These are phyloP conservation scores for Atta cephalotes DNA, from an alignment of 1,140 invertebrate genomes.

Conservation along the genomic window DNA sequence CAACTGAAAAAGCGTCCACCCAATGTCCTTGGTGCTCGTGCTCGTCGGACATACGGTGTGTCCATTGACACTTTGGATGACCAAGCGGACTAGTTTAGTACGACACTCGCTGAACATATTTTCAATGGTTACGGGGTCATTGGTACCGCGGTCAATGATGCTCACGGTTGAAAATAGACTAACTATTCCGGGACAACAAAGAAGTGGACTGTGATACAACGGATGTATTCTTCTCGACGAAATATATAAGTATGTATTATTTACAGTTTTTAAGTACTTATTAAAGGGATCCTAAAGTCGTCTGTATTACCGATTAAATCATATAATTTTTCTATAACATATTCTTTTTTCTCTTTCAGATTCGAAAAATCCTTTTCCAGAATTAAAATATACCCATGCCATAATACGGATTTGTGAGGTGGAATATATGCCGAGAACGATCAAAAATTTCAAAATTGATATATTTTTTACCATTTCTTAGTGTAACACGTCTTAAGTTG, in stretches of 20 bases:
- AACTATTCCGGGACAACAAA: constrained; percentile 12
- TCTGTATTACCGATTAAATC: no score
- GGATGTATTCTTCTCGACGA: neutral
- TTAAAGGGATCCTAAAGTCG: no score
- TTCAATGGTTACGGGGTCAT: constrained; percentile 35
- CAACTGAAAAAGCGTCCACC: neutral
- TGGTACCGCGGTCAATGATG: constrained; percentile 21
- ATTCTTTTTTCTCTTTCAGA: no score
- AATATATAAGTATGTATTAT: neutral
- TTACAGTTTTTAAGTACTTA: no score
- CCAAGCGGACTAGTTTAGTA: constrained; percentile 29
- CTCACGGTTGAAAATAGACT: constrained; percentile 38
- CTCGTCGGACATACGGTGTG: neutral
- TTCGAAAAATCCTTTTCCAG: no score
- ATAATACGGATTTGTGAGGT: no score
- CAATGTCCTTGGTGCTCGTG: neutral
- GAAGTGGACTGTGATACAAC: neutral
- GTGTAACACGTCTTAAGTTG: no score
- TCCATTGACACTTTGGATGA: constrained; percentile 23
- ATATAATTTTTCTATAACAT: no score
- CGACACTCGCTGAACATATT: neutral
- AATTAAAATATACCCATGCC: no score
- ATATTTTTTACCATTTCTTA: no score
- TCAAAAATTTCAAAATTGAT: no score
- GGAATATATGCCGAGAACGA: no score